Base-by-base conservation (phyloP, 2,888 invertebrate species). In the Oligia strigilis region DNA sequence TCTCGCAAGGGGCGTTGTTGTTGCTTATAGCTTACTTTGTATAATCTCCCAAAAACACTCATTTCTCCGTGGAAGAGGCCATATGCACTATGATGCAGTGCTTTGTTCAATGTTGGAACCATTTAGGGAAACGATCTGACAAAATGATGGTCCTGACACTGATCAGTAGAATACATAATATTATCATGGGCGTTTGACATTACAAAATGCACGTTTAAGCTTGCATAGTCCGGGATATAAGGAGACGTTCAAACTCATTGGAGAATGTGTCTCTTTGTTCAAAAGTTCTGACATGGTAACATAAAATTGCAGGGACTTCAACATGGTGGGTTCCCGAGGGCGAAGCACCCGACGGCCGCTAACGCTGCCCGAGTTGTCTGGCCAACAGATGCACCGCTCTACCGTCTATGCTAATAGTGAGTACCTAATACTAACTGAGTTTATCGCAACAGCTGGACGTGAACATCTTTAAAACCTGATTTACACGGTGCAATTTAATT, bases 321-420 rank as follows among this genome's bases (percentile, higher is more conserved):
- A 91, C 78, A 91, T 92, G 85, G 87, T 90, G 77, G 92, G 88
- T 13, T 83, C 89, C 5, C 91, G 94, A 43, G 95, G 93, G 62
- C 91, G 94, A 76, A 91, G 93, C 85, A 89, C 93, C 76, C 93
- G 97, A 55, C 93, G 96, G 29, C 94, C 96, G 13, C 92, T 96
- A 46, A 95, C 96, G 3, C 92, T 97, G 80, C 97, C 97, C 2
- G 97, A 97, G 84, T 93, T 97, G 17, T 88, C 95, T 3, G 95
- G 94, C 4, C 96, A 95, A 80, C 94, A 94, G 58, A 89, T 94
- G 58, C 95, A 93, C 74, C 95, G 96, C 88, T 94, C 96, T 83
- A 95, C 96, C 83, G 92, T 96, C 43, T 96, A 95, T 91, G 96
- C 95, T 52, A 96, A 97, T 85, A 91, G 97, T 97, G 77, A 92